Evolutionary conservation across 2,797 vertebrate species (phyloP), one percentile per base, ranked within the genome.

Genomic region (Prunella strophiata): DNA sequence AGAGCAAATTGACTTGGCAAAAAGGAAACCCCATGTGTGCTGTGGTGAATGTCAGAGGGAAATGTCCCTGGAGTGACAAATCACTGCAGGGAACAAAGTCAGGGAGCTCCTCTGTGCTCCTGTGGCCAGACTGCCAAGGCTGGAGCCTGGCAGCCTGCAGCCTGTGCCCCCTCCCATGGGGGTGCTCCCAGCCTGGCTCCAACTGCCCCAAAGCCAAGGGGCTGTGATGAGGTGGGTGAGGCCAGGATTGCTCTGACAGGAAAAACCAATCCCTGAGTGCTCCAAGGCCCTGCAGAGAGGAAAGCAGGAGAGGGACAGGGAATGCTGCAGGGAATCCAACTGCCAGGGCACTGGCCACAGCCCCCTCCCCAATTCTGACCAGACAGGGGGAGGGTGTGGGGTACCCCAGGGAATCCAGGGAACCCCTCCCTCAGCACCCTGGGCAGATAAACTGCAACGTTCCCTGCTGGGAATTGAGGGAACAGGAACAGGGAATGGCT

Each of bases 321-420:
- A 65, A 47, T 7, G 22, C 5, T 15, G 27, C 32, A 16, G 25
- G 5, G 18, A 40, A 43, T 12, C 19, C 13, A 9, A 1, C 11
- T 5, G 58, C 45, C 0, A 34, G 34, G 45, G 15, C 1, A 27
- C 7, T 0, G 0, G 43, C 17, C 2, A 0, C 18, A 3, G 8
- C 59, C n/a, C 72, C 55, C 62, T 38, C 29, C 43, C 7, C 0
- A 7, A 9, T 9, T 23, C 5, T 17, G 61, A 25, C 17, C 47
- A 23, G 11, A 58, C 8, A 4, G 7, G 36, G 47, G 54, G 48
- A 65, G 66, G 54, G 13, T 59, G 65, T 0, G 2, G 25, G 0
- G 4, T 4, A 4, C 32, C 25, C 36, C 51, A 4, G 65, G n/a
- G 57, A 57, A 62, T 11, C 5, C 51, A 4, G 65, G n/a, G 57